These are phyloP conservation scores for Tragelaphus strepsiceros DNA, from an alignment of 2,113 vertebrate genomes.

Conservation along the genomic window DNA sequence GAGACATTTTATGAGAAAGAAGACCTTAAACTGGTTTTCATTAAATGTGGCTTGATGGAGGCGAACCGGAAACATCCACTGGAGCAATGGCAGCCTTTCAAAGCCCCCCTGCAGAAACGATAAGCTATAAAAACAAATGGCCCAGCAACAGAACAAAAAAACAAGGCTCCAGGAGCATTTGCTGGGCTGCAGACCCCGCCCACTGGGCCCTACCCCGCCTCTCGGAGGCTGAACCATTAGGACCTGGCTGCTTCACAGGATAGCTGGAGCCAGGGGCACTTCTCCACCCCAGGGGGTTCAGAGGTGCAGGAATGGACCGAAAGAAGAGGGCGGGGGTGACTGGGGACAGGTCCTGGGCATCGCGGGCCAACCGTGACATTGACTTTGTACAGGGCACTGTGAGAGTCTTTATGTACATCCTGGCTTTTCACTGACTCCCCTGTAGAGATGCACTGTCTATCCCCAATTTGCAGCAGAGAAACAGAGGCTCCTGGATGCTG, in stretches of 20 bases:
- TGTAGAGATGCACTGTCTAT: fast-evolving
- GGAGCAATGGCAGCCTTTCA: slow-evolving; percentile 75
- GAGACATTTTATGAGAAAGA: slow-evolving; percentile 75
- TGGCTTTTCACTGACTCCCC: fast-evolving
- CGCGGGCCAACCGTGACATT: fast-evolving
- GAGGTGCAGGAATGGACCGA: background rate
- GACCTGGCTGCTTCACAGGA: background rate
- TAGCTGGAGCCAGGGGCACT: background rate
- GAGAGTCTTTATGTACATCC: background rate
- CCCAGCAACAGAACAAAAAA: slow-evolving; percentile 77
- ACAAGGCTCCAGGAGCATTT: slow-evolving; percentile 70
- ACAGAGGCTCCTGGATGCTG: background rate
- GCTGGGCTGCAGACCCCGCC: slow-evolving; percentile 42
- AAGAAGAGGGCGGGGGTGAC: background rate
- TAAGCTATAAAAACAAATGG: slow-evolving; percentile 79
- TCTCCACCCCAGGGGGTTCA: background rate
- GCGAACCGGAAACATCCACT: slow-evolving; percentile 73
- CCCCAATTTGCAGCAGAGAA: background rate
- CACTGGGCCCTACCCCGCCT: background rate
- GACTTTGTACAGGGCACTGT: fast-evolving
- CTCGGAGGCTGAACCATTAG: background rate
- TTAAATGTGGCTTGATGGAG: slow-evolving; percentile 73
- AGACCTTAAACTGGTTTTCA: slow-evolving; percentile 77
- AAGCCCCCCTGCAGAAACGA: slow-evolving; percentile 75
- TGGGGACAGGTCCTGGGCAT: background rate